Evolutionary conservation across 2,113 vertebrate genomes (phyloP).

Genomic region (Syrrhaptes paradoxus): DNA sequence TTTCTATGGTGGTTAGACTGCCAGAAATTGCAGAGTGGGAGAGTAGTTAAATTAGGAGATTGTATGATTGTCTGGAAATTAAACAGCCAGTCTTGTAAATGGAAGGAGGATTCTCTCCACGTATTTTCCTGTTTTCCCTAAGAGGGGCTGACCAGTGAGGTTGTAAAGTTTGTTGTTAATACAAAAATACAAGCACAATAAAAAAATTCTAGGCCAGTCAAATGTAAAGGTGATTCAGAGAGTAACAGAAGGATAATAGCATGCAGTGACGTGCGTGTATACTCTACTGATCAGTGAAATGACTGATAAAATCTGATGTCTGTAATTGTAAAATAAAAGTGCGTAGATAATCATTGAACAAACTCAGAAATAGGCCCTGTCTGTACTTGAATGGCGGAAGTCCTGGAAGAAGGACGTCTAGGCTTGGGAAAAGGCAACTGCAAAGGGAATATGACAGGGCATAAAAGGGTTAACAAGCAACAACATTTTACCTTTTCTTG

Average conservation of each 20-base stretch:
- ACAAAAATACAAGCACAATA: not conserved
- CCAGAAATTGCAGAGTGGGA: not conserved
- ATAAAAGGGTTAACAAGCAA: not conserved
- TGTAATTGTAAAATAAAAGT: not conserved
- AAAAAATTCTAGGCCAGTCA: not conserved
- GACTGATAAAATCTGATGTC: not conserved
- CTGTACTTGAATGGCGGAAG: fast-evolving
- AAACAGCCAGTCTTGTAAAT: not conserved
- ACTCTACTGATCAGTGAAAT: not conserved
- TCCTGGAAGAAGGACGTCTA: not conserved
- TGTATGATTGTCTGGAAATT: not conserved
- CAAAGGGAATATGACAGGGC: not conserved
- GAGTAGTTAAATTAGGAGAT: not conserved
- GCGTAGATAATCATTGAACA: not conserved
- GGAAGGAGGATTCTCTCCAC: not conserved
- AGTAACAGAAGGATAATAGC: not conserved
- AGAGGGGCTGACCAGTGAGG: not conserved
- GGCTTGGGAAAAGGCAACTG: not conserved
- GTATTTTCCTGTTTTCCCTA: not conserved
- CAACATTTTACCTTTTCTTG: not conserved
- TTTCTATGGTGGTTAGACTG: not conserved
- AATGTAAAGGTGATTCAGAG: not conserved
- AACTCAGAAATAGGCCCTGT: not conserved
- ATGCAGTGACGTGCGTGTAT: not conserved
- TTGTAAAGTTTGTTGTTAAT: not conserved